A percentile compares a stretch with the other conserved stretches of the same genome.
Evolutionary conservation across 2,113 vertebrate species (phyloP).

Genomic region (Psettodes erumei): DNA sequence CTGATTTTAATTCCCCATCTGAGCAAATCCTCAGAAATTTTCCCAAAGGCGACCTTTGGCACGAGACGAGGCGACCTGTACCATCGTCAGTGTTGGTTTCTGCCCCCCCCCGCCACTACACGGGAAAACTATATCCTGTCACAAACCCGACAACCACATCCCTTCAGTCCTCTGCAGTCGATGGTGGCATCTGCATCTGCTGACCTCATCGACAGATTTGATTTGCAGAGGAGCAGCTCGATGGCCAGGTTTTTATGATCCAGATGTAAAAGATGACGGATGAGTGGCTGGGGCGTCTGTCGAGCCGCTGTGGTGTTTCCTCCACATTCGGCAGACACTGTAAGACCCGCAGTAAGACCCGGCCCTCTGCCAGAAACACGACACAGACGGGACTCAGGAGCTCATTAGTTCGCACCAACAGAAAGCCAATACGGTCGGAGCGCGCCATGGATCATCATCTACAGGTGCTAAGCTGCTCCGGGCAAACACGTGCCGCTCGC

Average conservation of each 20-base stretch:
- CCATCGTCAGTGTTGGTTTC: neutral
- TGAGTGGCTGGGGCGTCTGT: constrained; percentile 2
- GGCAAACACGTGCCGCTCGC: neutral
- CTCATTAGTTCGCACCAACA: neutral
- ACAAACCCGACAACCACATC: constrained; percentile 33
- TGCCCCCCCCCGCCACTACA: neutral
- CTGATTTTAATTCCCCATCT: neutral
- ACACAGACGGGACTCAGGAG: constrained; percentile 15
- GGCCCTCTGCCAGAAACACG: neutral
- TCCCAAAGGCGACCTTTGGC: neutral
- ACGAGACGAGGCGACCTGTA: neutral
- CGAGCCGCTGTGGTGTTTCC: constrained; percentile 6
- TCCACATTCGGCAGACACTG: constrained; percentile 27
- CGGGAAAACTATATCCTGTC: no score
- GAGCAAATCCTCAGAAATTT: neutral
- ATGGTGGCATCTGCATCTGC: constrained; percentile 15
- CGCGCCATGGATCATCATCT: neutral
- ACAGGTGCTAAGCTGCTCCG: constrained; percentile 18
- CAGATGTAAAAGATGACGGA: constrained; percentile 14
- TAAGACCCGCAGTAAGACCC: constrained; percentile 6
- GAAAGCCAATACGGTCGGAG: neutral
- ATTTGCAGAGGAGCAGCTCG: constrained; percentile 34
- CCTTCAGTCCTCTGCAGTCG: constrained; percentile 22
- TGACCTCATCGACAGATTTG: constrained; percentile 33
- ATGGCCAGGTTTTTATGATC: neutral